phyloP scores from a whole-genome alignment of 2,113 vertebrate genomes.

The Xenopus laevis region DNA sequence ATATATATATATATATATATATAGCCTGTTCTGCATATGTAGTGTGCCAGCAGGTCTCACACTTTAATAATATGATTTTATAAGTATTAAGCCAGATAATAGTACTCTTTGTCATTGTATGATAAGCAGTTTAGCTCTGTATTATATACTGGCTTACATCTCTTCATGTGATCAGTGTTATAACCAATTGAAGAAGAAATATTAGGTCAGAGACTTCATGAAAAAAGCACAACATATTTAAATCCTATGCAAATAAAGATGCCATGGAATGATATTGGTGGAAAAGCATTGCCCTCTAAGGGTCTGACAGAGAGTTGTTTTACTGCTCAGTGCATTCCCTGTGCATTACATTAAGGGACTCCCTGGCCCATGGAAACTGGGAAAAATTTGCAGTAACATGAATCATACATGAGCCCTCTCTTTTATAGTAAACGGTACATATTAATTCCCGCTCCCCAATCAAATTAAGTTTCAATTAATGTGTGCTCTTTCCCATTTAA shows the following conservation, averaged over 20 bases:
- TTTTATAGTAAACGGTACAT: too few relatives aligned
- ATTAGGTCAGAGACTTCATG: constrained; percentile 40
- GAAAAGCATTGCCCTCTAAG: constrained; percentile 43
- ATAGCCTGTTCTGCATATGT: too few relatives aligned
- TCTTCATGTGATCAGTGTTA: constrained; percentile 42
- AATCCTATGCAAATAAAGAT: constrained; percentile 40
- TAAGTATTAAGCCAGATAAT: constrained; percentile 26
- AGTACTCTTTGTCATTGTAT: constrained; percentile 14
- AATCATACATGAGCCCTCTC: too few relatives aligned
- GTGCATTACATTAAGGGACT: neutral
- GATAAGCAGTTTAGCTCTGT: constrained; percentile 21
- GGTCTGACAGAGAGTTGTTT: constrained; percentile 9
- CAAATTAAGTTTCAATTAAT: too few relatives aligned
- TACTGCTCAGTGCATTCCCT: neutral
- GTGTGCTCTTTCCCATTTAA: too few relatives aligned
- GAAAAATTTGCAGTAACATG: too few relatives aligned
- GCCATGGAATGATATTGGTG: constrained; percentile 23
- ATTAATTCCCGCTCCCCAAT: too few relatives aligned
- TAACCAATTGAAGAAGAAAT: constrained; percentile 34
- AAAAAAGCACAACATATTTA: constrained; percentile 37
- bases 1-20: too few relatives aligned
- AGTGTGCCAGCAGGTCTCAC: neutral
- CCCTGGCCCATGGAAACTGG: neutral
- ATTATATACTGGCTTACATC: constrained; percentile 36
- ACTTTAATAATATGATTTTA: constrained; percentile 12